These are phyloP conservation scores for Pristionchus mayeri DNA, from an alignment of 2,888 invertebrate species.

Conservation along the genomic window DNA sequence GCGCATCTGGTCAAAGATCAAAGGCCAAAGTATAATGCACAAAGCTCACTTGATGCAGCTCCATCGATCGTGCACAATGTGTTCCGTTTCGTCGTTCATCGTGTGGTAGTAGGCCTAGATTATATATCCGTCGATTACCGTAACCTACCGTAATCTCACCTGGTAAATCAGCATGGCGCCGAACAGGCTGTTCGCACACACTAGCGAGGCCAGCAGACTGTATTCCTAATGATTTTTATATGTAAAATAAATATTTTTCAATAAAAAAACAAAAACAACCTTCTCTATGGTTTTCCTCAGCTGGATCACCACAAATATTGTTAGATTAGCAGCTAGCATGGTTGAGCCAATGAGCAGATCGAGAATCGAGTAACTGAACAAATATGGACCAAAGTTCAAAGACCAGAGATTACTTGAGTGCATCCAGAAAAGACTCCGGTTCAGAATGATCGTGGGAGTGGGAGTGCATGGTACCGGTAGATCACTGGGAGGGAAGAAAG, in stretches of 20 bases:
- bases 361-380: not conserved
- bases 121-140: not conserved
- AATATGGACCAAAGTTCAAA: no score
- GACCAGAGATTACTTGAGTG: no score
- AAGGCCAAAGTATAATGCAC: not conserved
- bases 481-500: not conserved
- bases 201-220: conserved; percentile 33
- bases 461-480: conserved; percentile 7
- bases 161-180: conserved; percentile 25
- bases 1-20: not conserved
- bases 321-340: not conserved
- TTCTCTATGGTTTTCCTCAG: conserved; percentile 27
- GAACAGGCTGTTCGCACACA: conserved; percentile 29
- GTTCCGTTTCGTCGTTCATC: not conserved
- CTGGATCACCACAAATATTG: conserved; percentile 16
- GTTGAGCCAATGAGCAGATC: not conserved
- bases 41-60: conserved; percentile 14
- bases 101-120: not conserved
- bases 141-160: not conserved
- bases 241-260: not conserved
- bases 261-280: not conserved
- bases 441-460: not conserved
- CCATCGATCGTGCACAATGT: not conserved
- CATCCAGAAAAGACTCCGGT: no score
- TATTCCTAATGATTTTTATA: conserved; percentile 1